Conservation (phyloP, 2,113 vertebrate species). For the Neotoma lepida region DNA sequence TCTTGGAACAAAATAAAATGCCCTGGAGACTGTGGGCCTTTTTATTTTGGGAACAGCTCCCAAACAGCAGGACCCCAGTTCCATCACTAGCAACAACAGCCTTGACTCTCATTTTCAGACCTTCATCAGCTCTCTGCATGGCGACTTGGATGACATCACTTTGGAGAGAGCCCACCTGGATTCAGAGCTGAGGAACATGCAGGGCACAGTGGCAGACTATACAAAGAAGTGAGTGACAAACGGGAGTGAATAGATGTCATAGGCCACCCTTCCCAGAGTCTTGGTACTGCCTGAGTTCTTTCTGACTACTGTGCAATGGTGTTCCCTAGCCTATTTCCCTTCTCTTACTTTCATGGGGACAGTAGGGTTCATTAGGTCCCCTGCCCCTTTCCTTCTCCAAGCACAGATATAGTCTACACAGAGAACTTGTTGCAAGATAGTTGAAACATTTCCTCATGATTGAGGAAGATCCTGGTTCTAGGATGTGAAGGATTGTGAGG, state of each 20-base stretch:
- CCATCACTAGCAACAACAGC: slow-evolving; percentile 60
- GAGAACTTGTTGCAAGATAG: neutral
- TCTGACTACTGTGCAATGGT: neutral
- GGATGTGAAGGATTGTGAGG: neutral
- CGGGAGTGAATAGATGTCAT: accelerated
- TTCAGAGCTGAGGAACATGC: slow-evolving; percentile 88
- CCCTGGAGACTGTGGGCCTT: slow-evolving; percentile 72
- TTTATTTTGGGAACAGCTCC: slow-evolving; percentile 68
- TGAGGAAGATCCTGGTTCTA: neutral
- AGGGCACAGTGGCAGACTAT: slow-evolving; percentile 90
- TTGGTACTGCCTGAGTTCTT: neutral
- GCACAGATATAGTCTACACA: neutral
- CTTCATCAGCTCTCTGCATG: slow-evolving; percentile 87
- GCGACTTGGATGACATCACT: slow-evolving; percentile 84
- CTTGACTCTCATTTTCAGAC: slow-evolving; percentile 88
- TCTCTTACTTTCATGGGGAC: neutral
- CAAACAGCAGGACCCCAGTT: slow-evolving; percentile 37
- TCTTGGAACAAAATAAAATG: slow-evolving; percentile 76
- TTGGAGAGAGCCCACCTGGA: slow-evolving; percentile 88
- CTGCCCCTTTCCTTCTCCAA: neutral
- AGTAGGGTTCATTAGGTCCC: neutral
- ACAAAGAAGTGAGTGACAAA: slow-evolving; percentile 85
- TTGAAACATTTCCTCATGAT: neutral
- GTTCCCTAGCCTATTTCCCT: neutral
- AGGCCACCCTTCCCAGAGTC: neutral